Conservation (phyloP, 2,888 invertebrate genomes). For the Caenorhabditis sp. region DNA sequence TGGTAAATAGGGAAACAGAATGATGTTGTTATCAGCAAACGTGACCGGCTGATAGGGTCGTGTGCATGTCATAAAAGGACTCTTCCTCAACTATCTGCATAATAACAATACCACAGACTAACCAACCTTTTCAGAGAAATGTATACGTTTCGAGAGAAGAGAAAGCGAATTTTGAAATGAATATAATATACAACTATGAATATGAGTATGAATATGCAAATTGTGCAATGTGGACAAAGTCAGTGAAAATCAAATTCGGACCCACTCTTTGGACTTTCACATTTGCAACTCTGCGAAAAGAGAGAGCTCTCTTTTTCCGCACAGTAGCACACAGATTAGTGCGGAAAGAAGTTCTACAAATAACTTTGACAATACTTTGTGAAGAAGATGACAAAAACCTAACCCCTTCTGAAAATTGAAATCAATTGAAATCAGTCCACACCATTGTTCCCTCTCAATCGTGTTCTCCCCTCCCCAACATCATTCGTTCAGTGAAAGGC, state of each 20-base stretch:
- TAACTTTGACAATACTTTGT: not conserved
- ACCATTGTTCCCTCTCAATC: not conserved
- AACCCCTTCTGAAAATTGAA: no score
- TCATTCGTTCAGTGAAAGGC: slow-evolving; percentile 7
- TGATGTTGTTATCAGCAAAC: slow-evolving; percentile 21
- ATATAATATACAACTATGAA: slow-evolving; percentile 3
- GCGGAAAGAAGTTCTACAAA: slow-evolving; percentile 42
- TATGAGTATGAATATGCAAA: slow-evolving; percentile 21
- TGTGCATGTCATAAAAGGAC: slow-evolving; percentile 27
- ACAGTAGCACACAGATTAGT: slow-evolving; percentile 43
- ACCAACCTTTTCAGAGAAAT: slow-evolving; percentile 27
- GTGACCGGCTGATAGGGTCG: slow-evolving; percentile 11
- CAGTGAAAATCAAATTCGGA: slow-evolving; percentile 1
- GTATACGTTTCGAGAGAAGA: slow-evolving; percentile 8
- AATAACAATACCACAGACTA: slow-evolving; percentile 26
- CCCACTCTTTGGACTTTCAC: slow-evolving; percentile 44
- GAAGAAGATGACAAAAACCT: no score
- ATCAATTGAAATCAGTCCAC: no score
- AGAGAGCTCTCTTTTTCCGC: slow-evolving; percentile 26
- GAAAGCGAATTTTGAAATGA: not conserved
- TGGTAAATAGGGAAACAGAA: not conserved
- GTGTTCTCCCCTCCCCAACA: no score
- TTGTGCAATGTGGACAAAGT: not conserved
- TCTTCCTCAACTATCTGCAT: not conserved
- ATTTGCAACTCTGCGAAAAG: slow-evolving; percentile 20